phyloP scores from a whole-genome alignment of 2,113 vertebrate genomes.

The Lanius collurio region DNA sequence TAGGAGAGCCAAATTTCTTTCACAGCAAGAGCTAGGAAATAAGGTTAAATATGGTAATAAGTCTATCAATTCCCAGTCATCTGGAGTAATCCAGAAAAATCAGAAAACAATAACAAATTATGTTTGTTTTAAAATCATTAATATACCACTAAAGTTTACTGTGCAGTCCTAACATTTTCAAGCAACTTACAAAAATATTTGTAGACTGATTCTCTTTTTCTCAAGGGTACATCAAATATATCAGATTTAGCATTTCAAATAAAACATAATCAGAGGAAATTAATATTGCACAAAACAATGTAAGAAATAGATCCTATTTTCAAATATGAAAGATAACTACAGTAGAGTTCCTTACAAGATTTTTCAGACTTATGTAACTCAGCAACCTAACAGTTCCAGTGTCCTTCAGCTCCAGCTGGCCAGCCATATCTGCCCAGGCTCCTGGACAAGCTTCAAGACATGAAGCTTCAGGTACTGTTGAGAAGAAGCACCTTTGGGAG shows the following conservation, averaged over 20 bases:
- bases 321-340: neutral
- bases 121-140: neutral
- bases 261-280: neutral
- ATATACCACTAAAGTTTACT: neutral
- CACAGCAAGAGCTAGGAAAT: neutral
- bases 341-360: neutral
- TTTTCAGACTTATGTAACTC: neutral
- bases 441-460: neutral
- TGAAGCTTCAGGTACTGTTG: neutral
- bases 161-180: neutral
- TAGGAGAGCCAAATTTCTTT: neutral
- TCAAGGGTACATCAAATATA: neutral
- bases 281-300: neutral
- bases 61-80: neutral
- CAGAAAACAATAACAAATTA: neutral
- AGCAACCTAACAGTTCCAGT: neutral
- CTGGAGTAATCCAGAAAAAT: neutral
- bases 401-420: neutral
- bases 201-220: neutral
- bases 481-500: neutral
- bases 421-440: too few relatives aligned
- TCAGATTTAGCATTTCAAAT: neutral
- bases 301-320: neutral
- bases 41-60: neutral
- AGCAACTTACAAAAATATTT: neutral